Percentiles rank a stretch among this genome's conserved stretches.
These are phyloP conservation scores for Leptopilina boulardi DNA, from an alignment of 1,140 invertebrate species.

Conservation along the genomic window DNA sequence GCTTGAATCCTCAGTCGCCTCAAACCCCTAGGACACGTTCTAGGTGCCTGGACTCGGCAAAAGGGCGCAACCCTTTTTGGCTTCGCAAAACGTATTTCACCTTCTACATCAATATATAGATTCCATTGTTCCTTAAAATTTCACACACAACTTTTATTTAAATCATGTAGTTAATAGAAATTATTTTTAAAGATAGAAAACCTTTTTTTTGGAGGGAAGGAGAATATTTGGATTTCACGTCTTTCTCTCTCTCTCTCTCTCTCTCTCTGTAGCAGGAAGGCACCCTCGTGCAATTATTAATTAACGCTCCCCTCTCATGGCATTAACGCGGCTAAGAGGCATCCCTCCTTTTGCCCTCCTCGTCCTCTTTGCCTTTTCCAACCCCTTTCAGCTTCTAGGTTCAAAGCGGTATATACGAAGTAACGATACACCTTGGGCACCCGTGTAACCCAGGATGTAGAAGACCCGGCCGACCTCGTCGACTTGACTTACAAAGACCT, in stretches of 20 bases:
- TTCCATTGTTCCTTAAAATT: conserved; percentile 29
- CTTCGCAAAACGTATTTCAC: conserved; percentile 47
- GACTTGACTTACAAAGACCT: conserved; percentile 66
- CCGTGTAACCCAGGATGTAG: conserved; percentile 59
- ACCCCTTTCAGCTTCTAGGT: conserved; percentile 58
- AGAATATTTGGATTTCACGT: conserved; percentile 49
- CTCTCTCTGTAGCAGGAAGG: conserved; percentile 57
- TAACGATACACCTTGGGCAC: conserved; percentile 72
- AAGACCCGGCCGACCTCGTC: conserved; percentile 59
- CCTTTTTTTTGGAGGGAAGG: no score
- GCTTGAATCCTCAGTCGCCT: conserved; percentile 64
- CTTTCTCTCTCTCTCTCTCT: no score
- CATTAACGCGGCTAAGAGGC: conserved; percentile 73
- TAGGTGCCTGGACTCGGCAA: conserved; percentile 48
- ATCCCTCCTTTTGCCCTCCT: conserved; percentile 60
- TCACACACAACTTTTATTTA: no score
- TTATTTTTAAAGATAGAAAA: no score
- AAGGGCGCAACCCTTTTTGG: conserved; percentile 61
- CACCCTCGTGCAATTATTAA: conserved; percentile 74
- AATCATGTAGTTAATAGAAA: no score
- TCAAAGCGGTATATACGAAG: conserved; percentile 70
- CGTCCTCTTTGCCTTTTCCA: conserved; percentile 49
- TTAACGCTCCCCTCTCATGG: conserved; percentile 73
- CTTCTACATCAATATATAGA: conserved; percentile 32
- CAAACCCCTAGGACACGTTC: conserved; percentile 65